Evolutionary conservation across 2,888 invertebrate species (phyloP).

Genomic region (Lycophotia porphyrea): DNA sequence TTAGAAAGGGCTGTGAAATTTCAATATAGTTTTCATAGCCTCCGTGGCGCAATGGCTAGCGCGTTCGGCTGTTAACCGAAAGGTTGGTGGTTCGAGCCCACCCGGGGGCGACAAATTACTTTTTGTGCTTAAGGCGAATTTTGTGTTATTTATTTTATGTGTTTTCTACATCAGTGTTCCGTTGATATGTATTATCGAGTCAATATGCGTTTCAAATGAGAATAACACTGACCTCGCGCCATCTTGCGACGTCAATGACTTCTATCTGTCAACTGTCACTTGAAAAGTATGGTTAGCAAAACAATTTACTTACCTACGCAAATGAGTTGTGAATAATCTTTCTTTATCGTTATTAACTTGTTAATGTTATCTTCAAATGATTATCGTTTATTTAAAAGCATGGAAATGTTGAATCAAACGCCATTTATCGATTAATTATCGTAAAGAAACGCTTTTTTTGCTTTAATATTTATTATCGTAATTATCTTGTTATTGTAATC

Average conservation of each 20-base stretch:
- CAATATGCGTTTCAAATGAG: not conserved
- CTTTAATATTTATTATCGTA: not conserved
- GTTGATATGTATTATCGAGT: not conserved
- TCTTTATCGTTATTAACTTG: not conserved
- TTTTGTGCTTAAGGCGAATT: not conserved
- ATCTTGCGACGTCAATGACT: not conserved
- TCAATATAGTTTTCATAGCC: not conserved
- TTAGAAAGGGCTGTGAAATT: not conserved
- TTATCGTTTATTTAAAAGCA: not conserved
- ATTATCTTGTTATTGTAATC: not conserved
- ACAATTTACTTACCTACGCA: not conserved
- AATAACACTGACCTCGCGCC: not conserved
- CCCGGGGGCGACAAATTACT: not conserved
- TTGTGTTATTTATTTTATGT: not conserved
- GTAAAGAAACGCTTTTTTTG: not conserved
- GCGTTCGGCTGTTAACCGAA: constrained; percentile 99
- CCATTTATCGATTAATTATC: not conserved
- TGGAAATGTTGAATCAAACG: not conserved
- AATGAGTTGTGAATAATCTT: not conserved
- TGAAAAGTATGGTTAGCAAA: not conserved
- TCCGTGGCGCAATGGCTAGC: constrained; percentile 93
- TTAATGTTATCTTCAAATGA: not conserved
- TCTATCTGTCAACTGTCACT: not conserved
- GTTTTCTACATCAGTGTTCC: not conserved
- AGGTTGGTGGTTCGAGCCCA: constrained; percentile 89